A percentile compares a stretch with the other conserved stretches of the same genome.
Conservation (phyloP, 1,140 invertebrate species). For the Pararge aegeria region DNA sequence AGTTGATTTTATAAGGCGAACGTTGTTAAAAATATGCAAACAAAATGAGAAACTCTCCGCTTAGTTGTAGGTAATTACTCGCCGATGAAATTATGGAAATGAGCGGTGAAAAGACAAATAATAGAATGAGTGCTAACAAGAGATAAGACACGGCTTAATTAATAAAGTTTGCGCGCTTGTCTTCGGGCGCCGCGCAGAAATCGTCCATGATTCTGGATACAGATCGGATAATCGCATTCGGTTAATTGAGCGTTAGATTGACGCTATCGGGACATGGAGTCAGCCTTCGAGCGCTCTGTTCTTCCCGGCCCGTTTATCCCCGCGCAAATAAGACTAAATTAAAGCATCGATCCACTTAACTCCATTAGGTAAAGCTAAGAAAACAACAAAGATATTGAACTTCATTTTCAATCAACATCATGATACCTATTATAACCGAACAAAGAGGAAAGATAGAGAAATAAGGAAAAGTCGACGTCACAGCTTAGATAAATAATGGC, state of each 20-base stretch:
- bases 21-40: conserved; percentile 67
- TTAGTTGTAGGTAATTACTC: conserved; percentile 73
- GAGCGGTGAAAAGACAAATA: conserved; percentile 79
- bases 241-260: conserved; percentile 78
- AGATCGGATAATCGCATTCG: conserved; percentile 76
- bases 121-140: conserved; percentile 80
- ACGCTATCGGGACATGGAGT: conserved; percentile 64
- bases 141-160: conserved; percentile 80
- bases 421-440: no score
- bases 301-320: conserved; percentile 6
- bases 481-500: conserved; percentile 6
- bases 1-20: conserved; percentile 1
- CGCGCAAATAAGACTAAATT: conserved; percentile 12
- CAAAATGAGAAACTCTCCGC: conserved; percentile 54
- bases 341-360: conserved; percentile 8
- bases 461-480: neutral
- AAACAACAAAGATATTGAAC: conserved; percentile 13
- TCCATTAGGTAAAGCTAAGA: conserved; percentile 1
- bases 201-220: conserved; percentile 60
- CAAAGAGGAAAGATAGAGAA: neutral
- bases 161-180: conserved; percentile 76
- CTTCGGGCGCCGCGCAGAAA: conserved; percentile 55
- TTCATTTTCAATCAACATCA: no score
- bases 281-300: conserved; percentile 27
- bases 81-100: conserved; percentile 78